Evolutionary conservation across 2,888 invertebrate genomes (phyloP), one percentile per base, ranked within the genome.

Genomic region (Therioaphis trifolii): DNA sequence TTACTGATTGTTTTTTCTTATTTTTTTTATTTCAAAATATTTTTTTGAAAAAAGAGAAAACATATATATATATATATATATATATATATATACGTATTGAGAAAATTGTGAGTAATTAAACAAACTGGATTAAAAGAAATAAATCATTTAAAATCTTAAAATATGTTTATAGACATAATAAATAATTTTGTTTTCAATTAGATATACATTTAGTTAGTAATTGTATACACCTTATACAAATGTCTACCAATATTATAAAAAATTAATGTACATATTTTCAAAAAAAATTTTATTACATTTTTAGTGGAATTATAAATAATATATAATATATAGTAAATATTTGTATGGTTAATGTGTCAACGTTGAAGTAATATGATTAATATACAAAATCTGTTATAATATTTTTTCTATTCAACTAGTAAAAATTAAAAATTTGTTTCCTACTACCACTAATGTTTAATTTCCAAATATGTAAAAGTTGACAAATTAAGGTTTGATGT

Each of bases 201-300:
- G 21, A 12, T 68, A 40, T 40, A 68, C 29, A 40, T n/a, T 40
- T 21, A 40, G 4, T 27, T 43, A 71, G 46, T 71, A 46, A 18
- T 49, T 71, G 46, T 69, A 43, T 24, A 46, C 24, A 15, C 7
- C 7, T 24, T 21, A 24, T 61, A 63, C 29, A 63, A 76, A 63
- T 46, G 46, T 46, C 29, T n/a, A 63, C 12, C 43, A 15, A 24
- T 40, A 75, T 75, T 40, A 58, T 15, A 61, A n/a, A 12, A 11
- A 35, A 77, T 55, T 24, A 58, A 12, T 78, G 77, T 78, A 78
- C 24, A 78, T 78, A 78, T 66, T 68, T 68, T 35, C 4, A 35
- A 77, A 63, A 52, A 21, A 66, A 35, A 40, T 21, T 78, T 46
- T 66, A 21, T 66, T 40, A 21, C n/a, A 29, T 35, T 46, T 77